Evolutionary conservation across 2,797 vertebrate genomes (phyloP).

Genomic region (Phataginus tricuspis): DNA sequence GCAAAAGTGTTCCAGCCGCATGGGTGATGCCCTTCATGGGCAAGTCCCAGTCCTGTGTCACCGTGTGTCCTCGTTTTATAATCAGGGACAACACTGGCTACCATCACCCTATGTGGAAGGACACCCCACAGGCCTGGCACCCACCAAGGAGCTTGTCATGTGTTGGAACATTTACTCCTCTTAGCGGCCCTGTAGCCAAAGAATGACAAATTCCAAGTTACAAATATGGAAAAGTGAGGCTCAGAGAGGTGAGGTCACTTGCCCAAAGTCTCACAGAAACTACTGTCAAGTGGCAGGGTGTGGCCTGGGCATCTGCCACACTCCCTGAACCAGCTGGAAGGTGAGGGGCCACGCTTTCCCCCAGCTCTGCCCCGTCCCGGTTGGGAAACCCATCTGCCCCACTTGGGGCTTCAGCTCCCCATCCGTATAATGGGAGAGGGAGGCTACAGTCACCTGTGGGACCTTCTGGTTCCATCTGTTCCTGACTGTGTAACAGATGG

Average conservation of each 20-base stretch:
- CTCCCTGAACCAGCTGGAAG: neutral
- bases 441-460: neutral
- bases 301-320: accelerated
- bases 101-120: neutral
- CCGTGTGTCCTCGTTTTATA: neutral
- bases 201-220: neutral
- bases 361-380: neutral
- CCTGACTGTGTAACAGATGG: constrained; percentile 51
- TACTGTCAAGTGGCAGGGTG: neutral
- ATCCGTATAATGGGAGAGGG: constrained; percentile 67
- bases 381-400: neutral
- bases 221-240: neutral
- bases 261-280: neutral
- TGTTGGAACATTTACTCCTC: neutral
- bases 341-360: neutral
- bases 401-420: neutral
- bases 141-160: accelerated
- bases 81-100: neutral
- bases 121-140: neutral
- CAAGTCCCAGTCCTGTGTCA: neutral
- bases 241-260: neutral
- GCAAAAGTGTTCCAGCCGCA: neutral
- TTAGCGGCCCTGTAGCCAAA: accelerated
- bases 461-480: constrained; percentile 60
- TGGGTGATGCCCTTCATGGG: neutral